A percentile compares a stretch with the other conserved stretches of the same genome.
These are phyloP conservation scores for Delia radicum DNA, from an alignment of 1,140 invertebrate species.

Conservation along the genomic window DNA sequence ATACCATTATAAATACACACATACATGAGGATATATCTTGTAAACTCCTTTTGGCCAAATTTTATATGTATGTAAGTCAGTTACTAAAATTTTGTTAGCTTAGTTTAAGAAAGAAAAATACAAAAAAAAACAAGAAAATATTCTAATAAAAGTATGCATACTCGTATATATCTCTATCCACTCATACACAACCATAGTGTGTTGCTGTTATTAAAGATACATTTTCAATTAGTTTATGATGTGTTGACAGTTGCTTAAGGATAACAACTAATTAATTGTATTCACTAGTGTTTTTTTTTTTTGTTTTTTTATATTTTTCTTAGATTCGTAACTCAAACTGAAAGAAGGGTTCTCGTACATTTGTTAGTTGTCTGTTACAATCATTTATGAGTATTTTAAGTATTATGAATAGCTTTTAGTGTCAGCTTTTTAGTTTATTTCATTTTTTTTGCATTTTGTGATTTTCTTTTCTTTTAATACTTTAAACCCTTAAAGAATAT, in stretches of 20 bases:
- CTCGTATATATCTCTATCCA: background rate
- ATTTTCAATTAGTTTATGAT: conserved; percentile 18
- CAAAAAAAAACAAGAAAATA: background rate
- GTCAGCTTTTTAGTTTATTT: background rate
- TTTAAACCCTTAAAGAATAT: background rate
- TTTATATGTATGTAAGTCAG: background rate
- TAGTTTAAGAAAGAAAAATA: background rate
- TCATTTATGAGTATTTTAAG: background rate
- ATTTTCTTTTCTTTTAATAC: background rate
- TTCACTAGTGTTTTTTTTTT: background rate
- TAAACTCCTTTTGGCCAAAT: background rate
- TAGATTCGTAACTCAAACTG: too few species aligned
- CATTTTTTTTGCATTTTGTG: background rate
- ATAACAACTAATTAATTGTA: conserved; percentile 20
- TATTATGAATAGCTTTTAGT: conserved; percentile 13
- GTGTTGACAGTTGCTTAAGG: conserved; percentile 20
- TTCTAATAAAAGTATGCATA: background rate
- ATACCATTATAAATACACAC: background rate
- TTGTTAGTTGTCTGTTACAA: background rate
- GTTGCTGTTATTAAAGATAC: conserved; percentile 2
- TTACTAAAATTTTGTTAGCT: too few species aligned
- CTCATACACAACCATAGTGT: background rate
- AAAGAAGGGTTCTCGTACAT: background rate
- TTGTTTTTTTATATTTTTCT: too few species aligned
- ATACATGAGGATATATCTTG: background rate